Evolutionary conservation across 2,113 vertebrate species (phyloP).

Genomic region (Phylloscopus trochiloides): DNA sequence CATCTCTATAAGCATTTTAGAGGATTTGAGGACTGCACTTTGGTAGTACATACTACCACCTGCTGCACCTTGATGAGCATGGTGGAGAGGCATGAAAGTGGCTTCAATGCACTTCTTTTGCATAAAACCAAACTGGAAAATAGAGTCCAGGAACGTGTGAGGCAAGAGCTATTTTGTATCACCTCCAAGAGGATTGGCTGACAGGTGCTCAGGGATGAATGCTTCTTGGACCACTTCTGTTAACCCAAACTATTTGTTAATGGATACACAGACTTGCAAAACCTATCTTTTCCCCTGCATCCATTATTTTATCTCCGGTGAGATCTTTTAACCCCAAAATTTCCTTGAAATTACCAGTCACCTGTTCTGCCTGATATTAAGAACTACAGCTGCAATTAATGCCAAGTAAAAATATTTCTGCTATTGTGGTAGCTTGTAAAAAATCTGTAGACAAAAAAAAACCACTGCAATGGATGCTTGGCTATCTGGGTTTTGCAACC

Average conservation of each 20-base stretch:
- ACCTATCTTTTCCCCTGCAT: not conserved
- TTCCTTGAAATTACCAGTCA: not conserved
- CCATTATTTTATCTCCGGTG: not conserved
- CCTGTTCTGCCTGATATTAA: not conserved
- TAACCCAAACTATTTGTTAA: not conserved
- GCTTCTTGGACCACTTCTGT: not conserved
- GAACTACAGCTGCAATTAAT: not conserved
- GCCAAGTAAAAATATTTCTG: not conserved
- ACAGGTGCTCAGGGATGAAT: not conserved
- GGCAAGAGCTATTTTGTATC: not conserved
- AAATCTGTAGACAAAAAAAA: not conserved
- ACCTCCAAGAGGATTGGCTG: not conserved
- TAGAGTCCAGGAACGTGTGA: not conserved
- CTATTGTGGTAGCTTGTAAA: not conserved
- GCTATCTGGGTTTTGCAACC: not conserved
- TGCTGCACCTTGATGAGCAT: not conserved
- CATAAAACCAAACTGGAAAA: not conserved
- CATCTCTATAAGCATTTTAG: not conserved
- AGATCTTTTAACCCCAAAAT: not conserved
- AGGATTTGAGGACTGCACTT: not conserved
- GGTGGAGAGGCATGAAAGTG: not conserved
- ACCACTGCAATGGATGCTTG: not conserved
- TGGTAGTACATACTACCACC: not conserved
- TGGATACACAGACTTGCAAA: not conserved
- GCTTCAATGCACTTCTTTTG: not conserved